Evolutionary conservation across 2,113 vertebrate species (phyloP).

Genomic region (Halcyon malimbica): DNA sequence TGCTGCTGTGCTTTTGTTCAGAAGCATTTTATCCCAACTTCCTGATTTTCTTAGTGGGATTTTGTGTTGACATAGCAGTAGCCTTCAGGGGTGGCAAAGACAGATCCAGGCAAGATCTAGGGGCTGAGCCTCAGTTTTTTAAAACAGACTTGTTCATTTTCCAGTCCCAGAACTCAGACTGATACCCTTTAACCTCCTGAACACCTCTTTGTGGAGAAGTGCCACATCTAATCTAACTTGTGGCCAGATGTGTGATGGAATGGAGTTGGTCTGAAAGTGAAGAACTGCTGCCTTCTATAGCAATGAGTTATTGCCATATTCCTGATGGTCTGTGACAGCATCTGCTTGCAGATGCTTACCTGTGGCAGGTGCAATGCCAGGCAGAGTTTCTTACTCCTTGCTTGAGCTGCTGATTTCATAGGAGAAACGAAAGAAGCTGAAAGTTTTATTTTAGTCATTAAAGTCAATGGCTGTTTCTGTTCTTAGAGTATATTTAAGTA

Average conservation of each 20-base stretch:
- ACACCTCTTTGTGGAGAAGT: not conserved
- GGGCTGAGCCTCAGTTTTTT: not conserved
- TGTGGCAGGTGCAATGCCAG: not conserved
- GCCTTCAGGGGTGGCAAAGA: not conserved
- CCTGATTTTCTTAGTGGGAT: not conserved
- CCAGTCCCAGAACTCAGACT: not conserved
- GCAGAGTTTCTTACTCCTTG: not conserved
- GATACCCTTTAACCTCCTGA: not conserved
- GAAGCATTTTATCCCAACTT: not conserved
- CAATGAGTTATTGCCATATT: not conserved
- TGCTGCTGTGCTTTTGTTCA: not conserved
- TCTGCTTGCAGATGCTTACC: not conserved
- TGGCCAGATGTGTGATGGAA: not conserved
- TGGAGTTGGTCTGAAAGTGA: not conserved
- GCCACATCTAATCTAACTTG: not conserved
- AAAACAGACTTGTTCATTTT: not conserved
- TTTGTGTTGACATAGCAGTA: not conserved
- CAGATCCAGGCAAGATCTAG: not conserved
- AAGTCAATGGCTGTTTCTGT: not conserved
- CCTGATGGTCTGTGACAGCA: not conserved
- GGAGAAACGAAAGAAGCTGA: not conserved
- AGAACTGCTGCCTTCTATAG: not conserved
- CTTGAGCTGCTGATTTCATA: not conserved
- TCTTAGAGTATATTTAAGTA: not conserved
- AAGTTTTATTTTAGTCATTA: not conserved